Base-by-base conservation (phyloP, 2,113 vertebrate species). In the Phrynocephalus versicolor region DNA sequence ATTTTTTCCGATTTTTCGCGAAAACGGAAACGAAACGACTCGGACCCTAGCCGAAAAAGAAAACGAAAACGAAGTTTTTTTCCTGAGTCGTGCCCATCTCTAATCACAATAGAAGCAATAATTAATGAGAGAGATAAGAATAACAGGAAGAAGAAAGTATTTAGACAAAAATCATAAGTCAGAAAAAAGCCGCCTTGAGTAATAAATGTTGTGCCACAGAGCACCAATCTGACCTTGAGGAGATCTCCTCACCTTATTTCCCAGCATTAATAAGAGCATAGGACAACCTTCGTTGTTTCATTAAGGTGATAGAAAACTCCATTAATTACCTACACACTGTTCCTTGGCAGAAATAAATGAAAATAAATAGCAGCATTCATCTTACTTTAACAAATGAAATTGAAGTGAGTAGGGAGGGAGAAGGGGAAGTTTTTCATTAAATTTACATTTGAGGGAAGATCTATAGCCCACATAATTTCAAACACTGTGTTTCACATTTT, bases 341-440 rank as follows among this genome's bases (percentile, higher is more conserved):
- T 82, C 18, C 55, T 21, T 71, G 62, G 64, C 33, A 77, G 80
- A 77, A 75, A 87, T 69, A 23, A 70, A 83, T 83, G 69, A 72
- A 77, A 82, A 58, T 70, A 87, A 82, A 83, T 78, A 78, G 27
- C 21, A 35, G 64, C 51, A 71, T 82, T 39, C 45, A 70, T 83
- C 62, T 65, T 39, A 83, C 64, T 82, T 87, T 87, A 64, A 87
- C 64, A 82, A 10, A 21, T 57, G 73, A 76, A 2, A 67, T 41
- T 85, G 81, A 87, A 60, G 33, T 23, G 41, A 16, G 21, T 39
- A 41, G 39, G 33, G 30, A 57, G 70, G 87, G 64, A 13, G 35
- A 57, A 35, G 39, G 30, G 78, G n/a, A 60, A 77, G n/a, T 8
- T 41, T 65, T 30, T 91, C 33, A 10, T 71, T 81, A 27, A 18